These are phyloP conservation scores for Hymenopus coronatus DNA, from an alignment of 2,888 invertebrate genomes.

Conservation along the genomic window DNA sequence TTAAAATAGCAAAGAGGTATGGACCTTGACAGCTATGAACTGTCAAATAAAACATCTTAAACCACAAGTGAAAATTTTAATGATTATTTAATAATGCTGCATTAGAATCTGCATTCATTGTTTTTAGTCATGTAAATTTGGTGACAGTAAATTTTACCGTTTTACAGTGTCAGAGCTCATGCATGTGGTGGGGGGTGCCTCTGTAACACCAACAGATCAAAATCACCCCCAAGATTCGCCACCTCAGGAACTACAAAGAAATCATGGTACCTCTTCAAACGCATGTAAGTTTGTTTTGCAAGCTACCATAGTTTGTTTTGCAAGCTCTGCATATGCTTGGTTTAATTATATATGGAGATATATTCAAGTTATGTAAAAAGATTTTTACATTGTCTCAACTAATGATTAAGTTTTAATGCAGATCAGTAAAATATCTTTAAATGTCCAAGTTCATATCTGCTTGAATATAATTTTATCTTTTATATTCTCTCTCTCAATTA, in stretches of 20 bases:
- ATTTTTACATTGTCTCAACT: too few relatives aligned
- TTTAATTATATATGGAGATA: not conserved
- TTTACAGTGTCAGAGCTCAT: conserved; percentile 21
- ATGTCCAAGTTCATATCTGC: too few relatives aligned
- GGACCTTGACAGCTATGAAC: not conserved
- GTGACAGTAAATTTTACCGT: not conserved
- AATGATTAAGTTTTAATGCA: too few relatives aligned
- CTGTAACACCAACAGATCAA: conserved; percentile 2
- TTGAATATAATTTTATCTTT: too few relatives aligned
- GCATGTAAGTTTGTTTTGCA: not conserved
- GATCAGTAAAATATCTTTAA: too few relatives aligned
- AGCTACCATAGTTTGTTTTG: not conserved
- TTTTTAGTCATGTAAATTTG: not conserved
- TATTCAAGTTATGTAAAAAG: too few relatives aligned
- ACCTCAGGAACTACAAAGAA: conserved; percentile 7
- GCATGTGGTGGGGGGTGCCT: conserved; percentile 28
- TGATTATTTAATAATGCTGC: not conserved
- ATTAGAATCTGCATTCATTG: not conserved
- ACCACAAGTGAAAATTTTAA: not conserved
- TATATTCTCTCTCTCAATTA: too few relatives aligned
- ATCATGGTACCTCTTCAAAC: not conserved
- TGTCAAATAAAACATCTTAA: not conserved
- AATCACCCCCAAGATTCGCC: not conserved
- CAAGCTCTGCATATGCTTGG: not conserved
- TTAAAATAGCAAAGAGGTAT: not conserved